Base-by-base conservation (phyloP, 2,888 invertebrate species). In the Lepidocyrtinus sp. region DNA sequence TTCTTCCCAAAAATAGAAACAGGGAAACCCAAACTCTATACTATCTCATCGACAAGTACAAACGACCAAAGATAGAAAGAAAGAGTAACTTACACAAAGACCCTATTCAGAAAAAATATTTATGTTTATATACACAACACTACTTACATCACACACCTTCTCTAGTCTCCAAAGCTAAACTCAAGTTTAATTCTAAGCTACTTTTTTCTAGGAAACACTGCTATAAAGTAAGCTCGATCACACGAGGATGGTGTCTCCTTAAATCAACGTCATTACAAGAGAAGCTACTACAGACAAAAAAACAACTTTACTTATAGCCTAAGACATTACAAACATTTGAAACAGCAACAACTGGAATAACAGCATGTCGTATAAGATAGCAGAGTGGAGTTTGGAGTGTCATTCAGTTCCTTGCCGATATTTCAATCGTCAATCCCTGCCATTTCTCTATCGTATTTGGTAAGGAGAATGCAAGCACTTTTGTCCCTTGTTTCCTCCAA, bases 261-360 rank as follows among this genome's bases (percentile, higher is more conserved):
- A 76, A 76, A 76, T 70, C 76, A 76, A 76, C 59, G 76, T 76
- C 76, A 71, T 70, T 59, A 64, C 36, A 64, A 22, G 55, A 36
- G 36, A 36, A 36, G 36, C 36, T 36, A n/a, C 36, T 7, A 12
- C 36, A 36, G 36, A 36, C 36, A 36, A 36, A 36, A 36, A 36
- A 36, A 36, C 36, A 36, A 36, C 36, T 36, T 36, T 36, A 36
- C 5, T 36, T 5, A n/a, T n/a, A n/a, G n/a, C n/a, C n/a, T 7
- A 36, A 36, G 12, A 36, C 36, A 36, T 36, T 36, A 36, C 5
- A 36, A 36, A 36, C 36, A 36, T 36, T 36, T 36, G 36, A 36
- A 7, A 36, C 36, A 36, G 12, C 5, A 36, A 36, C 36, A 36
- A 36, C 5, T 36, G 12, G 36, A 36, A 12, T 7, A 36, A 36